phyloP scores from a whole-genome alignment of 2,888 invertebrate genomes.

The Linyphia triangularis region DNA sequence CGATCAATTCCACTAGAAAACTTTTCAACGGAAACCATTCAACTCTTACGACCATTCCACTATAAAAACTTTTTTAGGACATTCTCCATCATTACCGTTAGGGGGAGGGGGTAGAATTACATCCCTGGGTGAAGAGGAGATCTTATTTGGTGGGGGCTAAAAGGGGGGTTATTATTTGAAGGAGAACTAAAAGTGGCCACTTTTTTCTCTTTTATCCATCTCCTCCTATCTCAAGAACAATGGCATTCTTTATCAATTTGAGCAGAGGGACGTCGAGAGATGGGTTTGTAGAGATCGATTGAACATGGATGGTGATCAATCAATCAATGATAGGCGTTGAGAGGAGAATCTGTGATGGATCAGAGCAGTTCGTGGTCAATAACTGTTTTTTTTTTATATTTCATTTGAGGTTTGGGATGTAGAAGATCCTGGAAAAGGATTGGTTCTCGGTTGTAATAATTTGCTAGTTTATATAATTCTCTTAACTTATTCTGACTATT shows the following conservation, averaged over 20 bases:
- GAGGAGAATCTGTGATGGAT: constrained; percentile 57
- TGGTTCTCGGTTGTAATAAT: neutral
- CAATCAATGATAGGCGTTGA: constrained; percentile 66
- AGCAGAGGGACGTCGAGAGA: constrained; percentile 12
- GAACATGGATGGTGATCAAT: constrained; percentile 47
- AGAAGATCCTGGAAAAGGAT: neutral
- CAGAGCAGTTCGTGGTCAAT: constrained; percentile 47
- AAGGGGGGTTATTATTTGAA: constrained; percentile 1
- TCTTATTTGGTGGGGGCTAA: constrained; percentile 15
- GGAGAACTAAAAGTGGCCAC: constrained; percentile 19
- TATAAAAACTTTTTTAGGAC: constrained; percentile 38
- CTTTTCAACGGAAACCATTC: constrained; percentile 55
- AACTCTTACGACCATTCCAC: constrained; percentile 43
- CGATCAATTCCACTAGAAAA: constrained; percentile 50
- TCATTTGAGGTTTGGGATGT: neutral
- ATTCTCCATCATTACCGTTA: constrained; percentile 42
- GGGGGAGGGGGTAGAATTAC: constrained; percentile 48
- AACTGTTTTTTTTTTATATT: constrained; percentile 7
- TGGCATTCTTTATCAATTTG: constrained; percentile 65
- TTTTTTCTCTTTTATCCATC: constrained; percentile 15
- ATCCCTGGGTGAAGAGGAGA: neutral
- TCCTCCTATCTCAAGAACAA: constrained; percentile 44
- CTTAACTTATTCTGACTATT: neutral
- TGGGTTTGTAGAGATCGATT: constrained; percentile 35
- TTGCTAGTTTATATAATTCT: neutral